Conservation (phyloP, 2,113 vertebrate genomes). For the Aptenodytes forsteri region DNA sequence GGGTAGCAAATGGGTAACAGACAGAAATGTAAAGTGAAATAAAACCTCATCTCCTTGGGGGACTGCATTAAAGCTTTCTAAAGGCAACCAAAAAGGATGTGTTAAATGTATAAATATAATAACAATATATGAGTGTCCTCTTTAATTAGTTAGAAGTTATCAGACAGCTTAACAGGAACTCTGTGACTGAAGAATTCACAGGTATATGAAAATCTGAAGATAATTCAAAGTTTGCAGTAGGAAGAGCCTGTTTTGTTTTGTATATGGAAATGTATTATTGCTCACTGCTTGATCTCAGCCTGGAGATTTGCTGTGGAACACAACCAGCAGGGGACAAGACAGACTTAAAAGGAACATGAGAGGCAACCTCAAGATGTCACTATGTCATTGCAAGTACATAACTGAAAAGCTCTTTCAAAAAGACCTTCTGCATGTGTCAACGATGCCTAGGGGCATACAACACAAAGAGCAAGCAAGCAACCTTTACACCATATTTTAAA, state of each 20-base stretch:
- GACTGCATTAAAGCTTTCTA: not conserved
- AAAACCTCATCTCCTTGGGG: not conserved
- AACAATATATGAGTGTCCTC: not conserved
- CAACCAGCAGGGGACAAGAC: not conserved
- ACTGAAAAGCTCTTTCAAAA: not conserved
- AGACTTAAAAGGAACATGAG: not conserved
- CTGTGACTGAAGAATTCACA: not conserved
- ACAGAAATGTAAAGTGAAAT: not conserved
- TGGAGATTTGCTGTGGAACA: not conserved
- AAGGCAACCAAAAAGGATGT: not conserved
- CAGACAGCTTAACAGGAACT: not conserved
- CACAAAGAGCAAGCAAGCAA: not conserved
- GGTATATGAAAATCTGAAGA: not conserved
- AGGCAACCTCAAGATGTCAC: constrained; percentile 34
- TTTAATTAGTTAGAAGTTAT: too few species aligned
- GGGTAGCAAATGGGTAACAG: not conserved
- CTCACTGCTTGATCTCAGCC: not conserved
- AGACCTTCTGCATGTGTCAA: not conserved
- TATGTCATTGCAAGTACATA: not conserved
- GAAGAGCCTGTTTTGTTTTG: not conserved
- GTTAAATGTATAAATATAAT: not conserved
- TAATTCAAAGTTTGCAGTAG: not conserved
- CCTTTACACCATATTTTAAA: not conserved
- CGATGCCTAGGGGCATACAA: accelerated
- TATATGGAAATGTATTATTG: not conserved